Evolutionary conservation across 2,888 invertebrate genomes (phyloP).

Genomic region (Electrophaes corylata): DNA sequence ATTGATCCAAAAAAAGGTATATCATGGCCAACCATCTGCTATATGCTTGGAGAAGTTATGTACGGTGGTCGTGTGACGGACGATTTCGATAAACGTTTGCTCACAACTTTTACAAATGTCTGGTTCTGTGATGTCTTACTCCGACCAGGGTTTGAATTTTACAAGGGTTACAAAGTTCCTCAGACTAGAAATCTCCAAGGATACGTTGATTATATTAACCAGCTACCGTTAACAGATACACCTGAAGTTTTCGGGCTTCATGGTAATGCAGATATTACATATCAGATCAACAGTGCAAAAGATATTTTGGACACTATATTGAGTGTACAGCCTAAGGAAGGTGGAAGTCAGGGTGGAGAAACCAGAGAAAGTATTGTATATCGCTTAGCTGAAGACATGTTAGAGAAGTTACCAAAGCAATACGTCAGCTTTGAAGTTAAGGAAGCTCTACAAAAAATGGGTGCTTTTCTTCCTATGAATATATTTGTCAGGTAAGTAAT

Average conservation of each 20-base stretch:
- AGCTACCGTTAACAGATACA: slow-evolving; percentile 92
- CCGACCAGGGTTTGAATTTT: slow-evolving; percentile 95
- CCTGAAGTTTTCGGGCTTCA: slow-evolving; percentile 99
- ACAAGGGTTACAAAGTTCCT: slow-evolving; percentile 96
- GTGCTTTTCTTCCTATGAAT: slow-evolving; percentile 96
- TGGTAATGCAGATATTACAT: slow-evolving; percentile 98
- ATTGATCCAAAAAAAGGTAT: slow-evolving; percentile 98
- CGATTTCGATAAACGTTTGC: slow-evolving; percentile 96
- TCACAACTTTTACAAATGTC: slow-evolving; percentile 96
- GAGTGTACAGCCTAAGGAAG: slow-evolving; percentile 98
- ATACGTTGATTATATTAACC: slow-evolving; percentile 94
- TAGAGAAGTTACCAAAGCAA: slow-evolving; percentile 89
- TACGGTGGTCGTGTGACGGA: slow-evolving; percentile 97
- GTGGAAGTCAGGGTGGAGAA: slow-evolving; percentile 95
- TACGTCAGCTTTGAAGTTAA: slow-evolving; percentile 95
- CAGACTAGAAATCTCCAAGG: slow-evolving; percentile 90
- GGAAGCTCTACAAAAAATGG: slow-evolving; percentile 95
- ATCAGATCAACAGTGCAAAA: slow-evolving; percentile 98
- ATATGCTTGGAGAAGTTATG: slow-evolving; percentile 97
- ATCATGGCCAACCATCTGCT: slow-evolving; percentile 98
- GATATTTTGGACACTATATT: slow-evolving; percentile 97
- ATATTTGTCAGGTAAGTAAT: slow-evolving; percentile 90
- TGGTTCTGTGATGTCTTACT: slow-evolving; percentile 97
- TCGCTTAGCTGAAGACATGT: slow-evolving; percentile 96
- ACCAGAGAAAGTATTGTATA: slow-evolving; percentile 96